Evolutionary conservation across 1,140 invertebrate genomes (phyloP), one percentile per base, ranked within the genome.

Genomic region (Papilio dardanus): DNA sequence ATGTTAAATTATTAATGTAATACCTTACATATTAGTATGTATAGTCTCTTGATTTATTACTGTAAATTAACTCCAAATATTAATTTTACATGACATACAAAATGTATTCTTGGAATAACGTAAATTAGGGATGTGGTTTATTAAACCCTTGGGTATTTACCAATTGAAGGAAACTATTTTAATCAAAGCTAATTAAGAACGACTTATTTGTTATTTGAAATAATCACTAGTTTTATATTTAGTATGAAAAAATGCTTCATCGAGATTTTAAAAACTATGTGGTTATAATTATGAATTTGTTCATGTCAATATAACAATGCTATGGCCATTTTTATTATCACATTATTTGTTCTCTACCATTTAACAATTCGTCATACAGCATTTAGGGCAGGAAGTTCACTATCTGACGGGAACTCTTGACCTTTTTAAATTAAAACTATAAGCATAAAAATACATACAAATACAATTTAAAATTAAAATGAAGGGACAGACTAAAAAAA

Each of bases 401-500:
- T 46, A 71, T 71, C 69, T 31, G 14, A 71, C 69, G 28, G 69
- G 69, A 71, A 71, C 40, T 46, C 69, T 71, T 31, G 69, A 31
- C 42, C 69, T 50, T 28, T 30, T 46, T 46, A n/a, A n/a, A n/a
- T n/a, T 30, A 69, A 37, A 40, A 1, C 10, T 67, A 35, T 35
- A n/a, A 67, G 35, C 35, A 19, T 3, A 66, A 67, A 67, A 10
- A 33, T 66, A 30, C 1, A 10, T 24, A 54, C 8, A 54, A 12
- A 10, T 8, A 8, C 19, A 21, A 37, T 10, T 1, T 1, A 14
- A 37, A 12, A n/a, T n/a, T n/a, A n/a, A n/a, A n/a, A n/a, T n/a
- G n/a, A n/a, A n/a, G n/a, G n/a, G n/a, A n/a, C n/a, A n/a, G n/a
- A n/a, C n/a, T n/a, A n/a, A n/a, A 37, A 37, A 37, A 37, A 12